phyloP scores from a whole-genome alignment of 2,888 invertebrate genomes.

The Dryobota labecula region DNA sequence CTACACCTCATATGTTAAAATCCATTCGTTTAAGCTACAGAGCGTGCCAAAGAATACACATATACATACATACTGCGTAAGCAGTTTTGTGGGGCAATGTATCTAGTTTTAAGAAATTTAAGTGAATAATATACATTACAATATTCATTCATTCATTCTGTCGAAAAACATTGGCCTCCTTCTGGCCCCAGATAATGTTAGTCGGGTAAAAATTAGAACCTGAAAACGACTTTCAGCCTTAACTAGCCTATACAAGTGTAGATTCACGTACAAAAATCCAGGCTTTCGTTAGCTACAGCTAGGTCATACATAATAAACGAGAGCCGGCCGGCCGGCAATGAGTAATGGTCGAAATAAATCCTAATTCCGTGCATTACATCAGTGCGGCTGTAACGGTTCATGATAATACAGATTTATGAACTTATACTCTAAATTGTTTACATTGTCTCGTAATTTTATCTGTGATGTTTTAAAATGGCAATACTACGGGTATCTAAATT shows the following conservation, averaged over 20 bases:
- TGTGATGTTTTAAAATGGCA: slow-evolving; percentile 2
- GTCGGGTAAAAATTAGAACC: slow-evolving; percentile 3
- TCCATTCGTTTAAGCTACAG: too few relatives aligned
- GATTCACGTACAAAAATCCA: slow-evolving; percentile 55
- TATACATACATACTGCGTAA: too few relatives aligned
- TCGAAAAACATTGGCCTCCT: too few relatives aligned
- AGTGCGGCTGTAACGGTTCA: slow-evolving; percentile 64
- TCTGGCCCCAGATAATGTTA: too few relatives aligned
- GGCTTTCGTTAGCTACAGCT: slow-evolving; percentile 50
- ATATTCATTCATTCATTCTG: too few relatives aligned
- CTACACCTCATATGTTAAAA: too few relatives aligned
- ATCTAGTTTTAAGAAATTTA: too few relatives aligned
- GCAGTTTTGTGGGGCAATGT: too few relatives aligned
- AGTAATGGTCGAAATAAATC: slow-evolving; percentile 78
- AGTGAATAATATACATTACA: too few relatives aligned
- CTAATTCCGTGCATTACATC: slow-evolving; percentile 80
- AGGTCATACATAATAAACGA: slow-evolving; percentile 74
- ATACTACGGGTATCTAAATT: neutral
- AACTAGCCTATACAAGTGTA: slow-evolving; percentile 32
- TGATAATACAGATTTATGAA: slow-evolving; percentile 77
- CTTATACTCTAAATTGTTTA: slow-evolving; percentile 58
- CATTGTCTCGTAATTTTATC: slow-evolving; percentile 3
- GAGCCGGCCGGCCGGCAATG: slow-evolving; percentile 70
- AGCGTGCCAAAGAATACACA: too few relatives aligned
- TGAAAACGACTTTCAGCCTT: neutral